Evolutionary conservation across 2,888 invertebrate genomes (phyloP), one percentile per base, ranked within the genome.

Genomic region (Torymus texanus): DNA sequence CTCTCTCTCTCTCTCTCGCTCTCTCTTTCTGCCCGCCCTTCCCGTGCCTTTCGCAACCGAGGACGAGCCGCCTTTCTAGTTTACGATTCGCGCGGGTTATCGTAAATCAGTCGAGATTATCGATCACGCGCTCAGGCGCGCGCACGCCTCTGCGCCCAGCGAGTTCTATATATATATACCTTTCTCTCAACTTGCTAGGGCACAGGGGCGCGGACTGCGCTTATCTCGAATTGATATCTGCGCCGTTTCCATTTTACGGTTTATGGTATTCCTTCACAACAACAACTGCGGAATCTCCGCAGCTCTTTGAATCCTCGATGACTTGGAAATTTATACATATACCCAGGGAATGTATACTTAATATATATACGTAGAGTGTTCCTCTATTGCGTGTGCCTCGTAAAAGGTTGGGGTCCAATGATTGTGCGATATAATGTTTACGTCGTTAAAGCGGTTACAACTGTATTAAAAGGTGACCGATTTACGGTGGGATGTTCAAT

Each of bases 41-140:
- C 67, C 16, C 29, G 18, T 21, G 8, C 24, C 51, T 11, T 2
- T 10, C 12, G 11, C 2, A 13, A 58, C 51, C n/a, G 41, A 66
- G 56, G 61, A 73, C 58, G 55, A 72, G 53, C 5, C 29, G 29
- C 56, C 24, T 51, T 58, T 65, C 51, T 56, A 56, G 29, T 71
- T 79, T 75, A 75, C 70, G 75, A 70, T 76, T 50, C 58, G 11
- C 62, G 41, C 14, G 13, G 75, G 24, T 80, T 74, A 75, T 63
- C 77, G 63, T 78, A 78, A 82, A 78, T 72, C 77, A 80, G 65
- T 72, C 59, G 41, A 75, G 66, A 82, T 81, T 80, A 82, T 78
- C 50, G 80, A 80, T 77, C 67, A 63, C 50, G n/a, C 21, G 29
- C 62, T 18, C 53, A 51, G 61, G 70, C 50, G 13, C 21, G 51